These are phyloP conservation scores for Gadopsis bispinosus DNA, from an alignment of 2,797 vertebrate genomes.

Conservation along the genomic window DNA sequence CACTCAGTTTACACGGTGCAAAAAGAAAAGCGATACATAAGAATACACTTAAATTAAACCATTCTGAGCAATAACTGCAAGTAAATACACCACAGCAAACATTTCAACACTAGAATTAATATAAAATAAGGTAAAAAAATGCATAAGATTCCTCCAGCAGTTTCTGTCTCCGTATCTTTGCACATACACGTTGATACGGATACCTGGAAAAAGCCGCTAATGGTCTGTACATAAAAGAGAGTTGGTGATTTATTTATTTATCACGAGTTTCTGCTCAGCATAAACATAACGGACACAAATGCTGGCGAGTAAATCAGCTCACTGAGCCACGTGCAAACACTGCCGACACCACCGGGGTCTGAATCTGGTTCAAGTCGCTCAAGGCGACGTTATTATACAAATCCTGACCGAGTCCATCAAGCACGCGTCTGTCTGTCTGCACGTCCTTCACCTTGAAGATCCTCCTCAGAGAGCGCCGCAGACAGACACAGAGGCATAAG, in stretches of 20 bases:
- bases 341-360: not conserved
- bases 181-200: not conserved
- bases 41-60: too few species aligned
- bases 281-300: conserved; percentile 21
- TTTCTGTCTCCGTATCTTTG: not conserved
- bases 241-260: not conserved
- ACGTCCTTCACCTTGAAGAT: not conserved
- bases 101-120: not conserved
- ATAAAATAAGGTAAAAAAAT: not conserved
- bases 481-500: conserved; percentile 4
- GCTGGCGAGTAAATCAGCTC: not conserved
- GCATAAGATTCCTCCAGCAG: not conserved
- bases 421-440: not conserved
- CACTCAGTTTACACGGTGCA: too few species aligned
- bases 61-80: too few species aligned
- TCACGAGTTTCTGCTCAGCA: not conserved
- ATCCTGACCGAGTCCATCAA: not conserved
- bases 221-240: not conserved
- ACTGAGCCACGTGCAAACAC: not conserved
- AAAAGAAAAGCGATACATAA: too few species aligned
- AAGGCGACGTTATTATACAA: not conserved
- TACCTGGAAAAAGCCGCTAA: not conserved
- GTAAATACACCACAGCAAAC: not conserved
- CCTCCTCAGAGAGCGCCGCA: not conserved
- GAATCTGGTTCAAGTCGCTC: conserved; percentile 1